These are phyloP conservation scores for Lochmaea crataegi DNA, from an alignment of 2,888 invertebrate genomes.

Conservation along the genomic window DNA sequence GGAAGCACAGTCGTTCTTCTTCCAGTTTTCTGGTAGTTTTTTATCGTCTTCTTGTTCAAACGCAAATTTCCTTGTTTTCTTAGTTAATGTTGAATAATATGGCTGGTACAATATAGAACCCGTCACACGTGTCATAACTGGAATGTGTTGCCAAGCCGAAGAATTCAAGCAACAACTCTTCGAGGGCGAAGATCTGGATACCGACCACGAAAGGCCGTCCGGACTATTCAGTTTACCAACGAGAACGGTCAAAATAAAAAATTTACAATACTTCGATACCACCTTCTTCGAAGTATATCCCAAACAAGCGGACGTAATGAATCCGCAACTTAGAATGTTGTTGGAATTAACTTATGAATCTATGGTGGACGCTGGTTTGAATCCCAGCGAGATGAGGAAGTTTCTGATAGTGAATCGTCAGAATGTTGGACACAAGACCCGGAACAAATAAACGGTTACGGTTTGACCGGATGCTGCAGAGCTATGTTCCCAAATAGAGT, in stretches of 20 bases:
- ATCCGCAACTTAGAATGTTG: constrained; percentile 89
- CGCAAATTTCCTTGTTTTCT: too few species aligned
- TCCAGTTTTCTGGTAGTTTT: too few species aligned
- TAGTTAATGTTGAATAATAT: too few species aligned
- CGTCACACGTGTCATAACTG: too few species aligned
- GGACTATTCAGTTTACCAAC: constrained; percentile 84
- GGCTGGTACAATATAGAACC: too few species aligned
- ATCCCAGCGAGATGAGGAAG: constrained; percentile 88
- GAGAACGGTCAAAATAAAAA: constrained; percentile 85
- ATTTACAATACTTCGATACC: constrained; percentile 84
- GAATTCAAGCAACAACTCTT: constrained; percentile 94
- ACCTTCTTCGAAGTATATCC: constrained; percentile 92
- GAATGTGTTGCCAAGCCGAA: too few species aligned
- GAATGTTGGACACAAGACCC: constrained; percentile 88
- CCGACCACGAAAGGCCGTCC: constrained; percentile 88
- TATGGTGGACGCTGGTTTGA: constrained; percentile 87
- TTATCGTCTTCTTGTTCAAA: too few species aligned
- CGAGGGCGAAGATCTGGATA: constrained; percentile 92
- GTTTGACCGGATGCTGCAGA: constrained; percentile 91
- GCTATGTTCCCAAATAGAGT: constrained; percentile 98
- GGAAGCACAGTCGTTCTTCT: too few species aligned
- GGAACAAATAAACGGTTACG: constrained; percentile 90
- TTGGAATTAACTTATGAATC: constrained; percentile 94
- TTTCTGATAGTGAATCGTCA: constrained; percentile 90
- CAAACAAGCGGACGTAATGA: constrained; percentile 92